These are phyloP conservation scores for Gymnothorax reevesii DNA, from an alignment of 2,797 vertebrate genomes.

Conservation along the genomic window DNA sequence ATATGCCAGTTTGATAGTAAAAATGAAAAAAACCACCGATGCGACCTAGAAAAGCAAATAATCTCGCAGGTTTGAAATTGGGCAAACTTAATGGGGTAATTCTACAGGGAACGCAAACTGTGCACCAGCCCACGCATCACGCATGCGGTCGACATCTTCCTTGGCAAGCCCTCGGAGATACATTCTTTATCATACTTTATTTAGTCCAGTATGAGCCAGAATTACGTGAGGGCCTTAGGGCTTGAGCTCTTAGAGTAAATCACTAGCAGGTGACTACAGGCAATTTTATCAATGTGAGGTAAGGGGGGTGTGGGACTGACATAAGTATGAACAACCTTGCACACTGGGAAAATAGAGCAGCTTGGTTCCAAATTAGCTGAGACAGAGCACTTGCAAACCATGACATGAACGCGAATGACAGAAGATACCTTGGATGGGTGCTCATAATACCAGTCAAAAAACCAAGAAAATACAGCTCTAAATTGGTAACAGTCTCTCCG, in stretches of 20 bases:
- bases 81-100: constrained; percentile 70
- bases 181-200: constrained; percentile 67
- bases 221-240: constrained; percentile 69
- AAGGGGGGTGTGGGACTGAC: constrained; percentile 54
- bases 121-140: constrained; percentile 72
- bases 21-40: constrained; percentile 50
- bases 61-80: constrained; percentile 67
- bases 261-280: constrained; percentile 73
- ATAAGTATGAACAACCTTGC: constrained; percentile 67
- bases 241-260: constrained; percentile 73
- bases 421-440: constrained; percentile 57
- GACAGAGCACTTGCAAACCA: constrained; percentile 51
- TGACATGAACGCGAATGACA: constrained; percentile 43
- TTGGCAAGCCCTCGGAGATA: constrained; percentile 67
- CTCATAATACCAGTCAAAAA: constrained; percentile 59
- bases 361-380: constrained; percentile 54
- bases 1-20: too few relatives aligned
- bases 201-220: constrained; percentile 68
- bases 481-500: constrained; percentile 90
- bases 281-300: constrained; percentile 68
- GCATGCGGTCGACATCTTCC: constrained; percentile 65
- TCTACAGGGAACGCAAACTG: constrained; percentile 57
- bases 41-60: constrained; percentile 66
- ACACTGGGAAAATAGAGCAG: constrained; percentile 53
- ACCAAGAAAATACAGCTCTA: constrained; percentile 75